phyloP scores from a whole-genome alignment of 2,113 vertebrate genomes.

The Crotophaga sulcirostris region DNA sequence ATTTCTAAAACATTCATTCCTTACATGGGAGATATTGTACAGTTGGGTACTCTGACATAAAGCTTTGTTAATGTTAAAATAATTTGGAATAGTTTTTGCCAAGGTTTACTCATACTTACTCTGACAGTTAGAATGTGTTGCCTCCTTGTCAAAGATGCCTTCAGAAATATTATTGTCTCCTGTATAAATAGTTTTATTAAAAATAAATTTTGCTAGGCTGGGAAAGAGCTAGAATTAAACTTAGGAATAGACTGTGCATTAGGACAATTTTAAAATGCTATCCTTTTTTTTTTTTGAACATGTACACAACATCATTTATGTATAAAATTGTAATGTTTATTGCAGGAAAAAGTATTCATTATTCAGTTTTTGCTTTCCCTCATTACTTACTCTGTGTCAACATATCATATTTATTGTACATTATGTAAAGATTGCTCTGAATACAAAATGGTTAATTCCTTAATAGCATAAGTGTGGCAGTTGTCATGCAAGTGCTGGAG shows the following conservation, averaged over 20 bases:
- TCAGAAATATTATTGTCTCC: neutral
- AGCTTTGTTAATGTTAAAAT: neutral
- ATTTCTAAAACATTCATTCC: neutral
- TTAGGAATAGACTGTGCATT: neutral
- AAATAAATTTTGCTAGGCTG: neutral
- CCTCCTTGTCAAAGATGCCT: neutral
- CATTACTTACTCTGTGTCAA: neutral
- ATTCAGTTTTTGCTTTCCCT: neutral
- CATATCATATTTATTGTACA: neutral
- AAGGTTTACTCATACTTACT: neutral
- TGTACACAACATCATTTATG: neutral
- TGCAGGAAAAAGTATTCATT: neutral
- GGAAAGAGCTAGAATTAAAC: neutral
- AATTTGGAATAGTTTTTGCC: neutral
- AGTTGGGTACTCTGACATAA: neutral
- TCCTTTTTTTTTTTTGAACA: too few species aligned
- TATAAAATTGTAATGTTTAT: neutral
- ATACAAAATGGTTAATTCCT: slow-evolving; percentile 1
- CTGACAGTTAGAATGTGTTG: neutral
- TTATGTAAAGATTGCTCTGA: slow-evolving; percentile 3
- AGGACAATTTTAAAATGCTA: neutral
- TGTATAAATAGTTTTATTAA: neutral
- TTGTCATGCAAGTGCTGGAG: neutral
- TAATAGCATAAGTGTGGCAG: neutral
- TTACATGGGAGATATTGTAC: neutral